phyloP scores from a whole-genome alignment of 1,140 invertebrate genomes.

The Babylonia areolata region DNA sequence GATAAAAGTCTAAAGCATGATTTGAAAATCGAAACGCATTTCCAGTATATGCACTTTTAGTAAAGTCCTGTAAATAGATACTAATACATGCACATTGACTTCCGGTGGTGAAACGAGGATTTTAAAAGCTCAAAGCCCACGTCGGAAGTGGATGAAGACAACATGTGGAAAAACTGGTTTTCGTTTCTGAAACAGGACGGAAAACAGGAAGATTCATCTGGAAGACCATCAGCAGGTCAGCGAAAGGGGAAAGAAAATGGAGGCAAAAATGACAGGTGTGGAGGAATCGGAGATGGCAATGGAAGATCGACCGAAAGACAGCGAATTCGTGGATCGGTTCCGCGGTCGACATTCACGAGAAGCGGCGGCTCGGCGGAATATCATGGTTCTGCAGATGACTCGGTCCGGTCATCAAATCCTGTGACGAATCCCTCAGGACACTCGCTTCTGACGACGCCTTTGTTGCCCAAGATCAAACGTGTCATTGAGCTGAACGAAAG shows the following conservation, averaged over 20 bases:
- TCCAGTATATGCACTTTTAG: no score
- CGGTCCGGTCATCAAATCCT: background rate
- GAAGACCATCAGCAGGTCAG: background rate
- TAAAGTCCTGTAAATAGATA: background rate
- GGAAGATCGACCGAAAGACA: background rate
- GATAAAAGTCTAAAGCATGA: no score
- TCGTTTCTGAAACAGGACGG: background rate
- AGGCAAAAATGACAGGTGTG: background rate
- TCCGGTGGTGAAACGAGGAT: background rate
- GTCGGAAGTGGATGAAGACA: background rate
- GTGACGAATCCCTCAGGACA: constrained; percentile 40
- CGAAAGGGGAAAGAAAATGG: constrained; percentile 13
- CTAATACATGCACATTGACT: background rate
- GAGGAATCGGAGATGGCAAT: background rate
- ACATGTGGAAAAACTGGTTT: background rate
- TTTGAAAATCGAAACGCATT: no score
- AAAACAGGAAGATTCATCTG: background rate
- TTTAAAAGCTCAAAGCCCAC: background rate
- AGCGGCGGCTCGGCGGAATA: background rate
- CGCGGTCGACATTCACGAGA: background rate
- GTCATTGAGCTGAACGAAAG: constrained; percentile 41
- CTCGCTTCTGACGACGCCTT: constrained; percentile 40
- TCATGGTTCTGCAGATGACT: background rate
- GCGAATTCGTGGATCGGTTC: background rate
- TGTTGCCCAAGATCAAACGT: constrained; percentile 44